Base-by-base conservation (phyloP, 2,113 vertebrate species). In the Entomyzon cyanotis region DNA sequence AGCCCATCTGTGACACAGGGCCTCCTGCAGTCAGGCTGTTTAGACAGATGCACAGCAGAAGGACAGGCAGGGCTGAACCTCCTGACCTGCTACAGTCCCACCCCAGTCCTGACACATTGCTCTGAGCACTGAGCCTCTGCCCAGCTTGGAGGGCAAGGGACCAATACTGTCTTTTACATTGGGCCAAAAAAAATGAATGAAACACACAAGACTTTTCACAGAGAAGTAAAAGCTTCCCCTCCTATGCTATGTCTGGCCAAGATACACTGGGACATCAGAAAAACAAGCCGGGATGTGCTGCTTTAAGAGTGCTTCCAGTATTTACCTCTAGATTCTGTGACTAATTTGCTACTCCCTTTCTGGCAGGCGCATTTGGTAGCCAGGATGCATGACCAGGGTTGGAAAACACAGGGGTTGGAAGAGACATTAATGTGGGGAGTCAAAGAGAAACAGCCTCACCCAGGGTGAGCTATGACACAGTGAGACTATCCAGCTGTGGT, bases 401-500 rank as follows among this genome's bases (percentile, higher is more conserved):
- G 78, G 90, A 93, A 96, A 93, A 89, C 87, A 90, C 63, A 70
- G 63, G 69, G 64, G 60, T 20, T 94, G 94, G 87, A 96, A 88
- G 73, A 93, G 52, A 78, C 21, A 37, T 93, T 85, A 90, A 55
- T 41, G 47, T 21, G 28, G 62, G 56, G 80, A 95, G 76, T 84
- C 78, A 70, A 83, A 90, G 60, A 82, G 80, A 92, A 92, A 88
- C 83, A 92, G 84, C 92, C 92, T 96, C 86, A 52, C 92, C 89
- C 95, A 86, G 83, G 33, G 77, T 5, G 24, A 75, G 75, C 80
- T 77, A 44, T 87, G 94, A 95, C 87, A 76, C 90, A 83, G 68
- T 50, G 39, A 95, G 92, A 96, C 85, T 74, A 88, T 88, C 90
- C 92, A 96, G 94, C 95, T 96, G 90, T 68, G 90, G 79, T 28